These are phyloP conservation scores for Sceloporus tristichus DNA, from an alignment of 2,113 vertebrate genomes.

Conservation along the genomic window DNA sequence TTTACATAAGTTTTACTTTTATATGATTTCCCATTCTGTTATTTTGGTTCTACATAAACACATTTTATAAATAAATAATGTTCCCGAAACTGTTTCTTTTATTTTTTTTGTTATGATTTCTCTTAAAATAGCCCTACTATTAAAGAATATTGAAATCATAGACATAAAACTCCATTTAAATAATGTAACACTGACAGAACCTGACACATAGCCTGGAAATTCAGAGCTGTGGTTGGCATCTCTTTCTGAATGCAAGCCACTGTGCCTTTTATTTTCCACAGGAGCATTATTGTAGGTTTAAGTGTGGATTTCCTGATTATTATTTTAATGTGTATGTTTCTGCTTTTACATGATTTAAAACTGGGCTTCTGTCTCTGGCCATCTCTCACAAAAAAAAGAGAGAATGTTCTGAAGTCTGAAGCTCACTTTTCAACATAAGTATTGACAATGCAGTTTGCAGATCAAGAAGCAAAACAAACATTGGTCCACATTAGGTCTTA, in stretches of 20 bases:
- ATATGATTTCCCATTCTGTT: slow-evolving; percentile 18
- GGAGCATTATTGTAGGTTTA: slow-evolving; percentile 27
- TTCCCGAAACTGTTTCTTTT: background rate
- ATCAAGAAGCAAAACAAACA: background rate
- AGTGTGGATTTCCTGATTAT: slow-evolving; percentile 36
- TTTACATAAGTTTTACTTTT: background rate
- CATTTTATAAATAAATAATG: slow-evolving; percentile 18
- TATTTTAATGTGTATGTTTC: slow-evolving; percentile 14
- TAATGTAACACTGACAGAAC: slow-evolving; percentile 39
- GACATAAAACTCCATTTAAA: slow-evolving; percentile 28
- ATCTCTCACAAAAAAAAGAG: background rate
- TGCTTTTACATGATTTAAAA: slow-evolving; percentile 20
- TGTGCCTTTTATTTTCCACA: slow-evolving; percentile 42
- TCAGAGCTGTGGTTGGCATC: slow-evolving; percentile 23
- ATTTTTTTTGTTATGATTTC: slow-evolving; percentile 3
- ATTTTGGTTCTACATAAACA: slow-evolving; percentile 9
- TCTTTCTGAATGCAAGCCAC: slow-evolving; percentile 25
- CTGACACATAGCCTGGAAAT: slow-evolving; percentile 42
- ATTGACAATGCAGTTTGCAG: background rate
- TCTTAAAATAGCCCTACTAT: slow-evolving; percentile 27
- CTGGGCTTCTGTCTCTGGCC: background rate
- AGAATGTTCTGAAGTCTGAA: background rate
- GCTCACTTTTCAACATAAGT: background rate
- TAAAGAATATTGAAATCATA: slow-evolving; percentile 14
- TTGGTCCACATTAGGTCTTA: background rate